Base-by-base conservation (phyloP, 2,113 vertebrate species). In the Alethe castanea region DNA sequence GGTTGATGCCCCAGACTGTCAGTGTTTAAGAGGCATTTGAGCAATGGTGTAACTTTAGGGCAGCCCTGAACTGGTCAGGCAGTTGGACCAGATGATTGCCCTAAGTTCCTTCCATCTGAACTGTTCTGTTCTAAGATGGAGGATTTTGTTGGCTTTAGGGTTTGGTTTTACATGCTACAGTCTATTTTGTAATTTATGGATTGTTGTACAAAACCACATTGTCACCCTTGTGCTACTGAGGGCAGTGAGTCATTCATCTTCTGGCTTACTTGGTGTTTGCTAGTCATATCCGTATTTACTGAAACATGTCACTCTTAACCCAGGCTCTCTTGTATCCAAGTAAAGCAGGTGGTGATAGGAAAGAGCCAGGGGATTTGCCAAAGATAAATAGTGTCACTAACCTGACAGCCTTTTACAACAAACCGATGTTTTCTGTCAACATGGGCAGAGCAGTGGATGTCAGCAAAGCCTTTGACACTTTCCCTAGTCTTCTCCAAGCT, bases 381-480 rank as follows among this genome's bases (percentile, higher is more conserved):
- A 10, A 83, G 36, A 26, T 44, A 48, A 69, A 61, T 26, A 1
- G 0, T n/a, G 26, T 52, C 42, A 19, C 16, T 61, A 44, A 48
- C 22, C 24, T n/a, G 15, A 25, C 26, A 24, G 23, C 48, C 1
- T 52, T 52, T 36, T 44, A 29, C 50, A 11, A 17, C 4, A 17
- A 19, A 69, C 11, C 8, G 17, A 23, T 29, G 2, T 50, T 84
- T 89, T n/a, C 42, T 91, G 22, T 62, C 1, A 0, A 7, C 18
- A 0, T 3, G 22, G 8, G 33, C 44, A 50, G 33, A 54, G 38
- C 57, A 31, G 35, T 6, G 33, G 33, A 10, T 54, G 44, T 38
- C 13, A 14, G 19, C 72, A 45, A 31, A 35, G 14, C 3, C 0
- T 35, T 33, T 17, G 12, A 5, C 0, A 0, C 5, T 36, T 82